phyloP scores from a whole-genome alignment of 1,140 invertebrate genomes.

The Hypsibius dujardini region DNA sequence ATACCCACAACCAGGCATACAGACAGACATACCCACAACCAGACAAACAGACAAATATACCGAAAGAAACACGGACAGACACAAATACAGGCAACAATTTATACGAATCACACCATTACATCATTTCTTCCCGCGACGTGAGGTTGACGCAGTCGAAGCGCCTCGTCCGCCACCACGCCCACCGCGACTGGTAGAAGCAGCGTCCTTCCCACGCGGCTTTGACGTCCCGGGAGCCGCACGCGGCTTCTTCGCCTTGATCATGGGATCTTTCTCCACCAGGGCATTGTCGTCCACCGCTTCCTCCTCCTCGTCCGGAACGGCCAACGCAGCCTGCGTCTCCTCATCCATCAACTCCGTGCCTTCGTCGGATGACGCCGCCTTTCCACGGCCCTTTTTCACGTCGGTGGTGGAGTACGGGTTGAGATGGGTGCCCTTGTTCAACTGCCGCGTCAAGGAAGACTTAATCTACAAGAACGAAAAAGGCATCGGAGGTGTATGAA shows the following conservation, averaged over 20 bases:
- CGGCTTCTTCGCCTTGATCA: constrained; percentile 49
- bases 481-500: neutral
- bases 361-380: constrained; percentile 31
- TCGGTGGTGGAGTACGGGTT: constrained; percentile 49
- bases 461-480: constrained; percentile 45
- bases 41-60: too few species aligned
- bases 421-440: constrained; percentile 60
- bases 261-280: constrained; percentile 50
- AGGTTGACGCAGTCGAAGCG: constrained; percentile 23
- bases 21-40: too few species aligned
- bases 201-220: neutral
- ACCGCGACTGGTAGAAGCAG: constrained; percentile 9
- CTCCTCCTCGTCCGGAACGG: constrained; percentile 43
- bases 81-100: too few species aligned
- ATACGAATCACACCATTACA: too few species aligned
- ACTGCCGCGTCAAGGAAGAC: constrained; percentile 70
- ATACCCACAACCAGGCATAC: too few species aligned
- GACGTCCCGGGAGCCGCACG: neutral
- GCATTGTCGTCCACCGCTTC: constrained; percentile 29
- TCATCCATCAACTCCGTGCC: constrained; percentile 36
- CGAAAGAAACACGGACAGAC: too few species aligned
- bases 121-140: constrained; percentile 10
- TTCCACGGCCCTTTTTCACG: constrained; percentile 36
- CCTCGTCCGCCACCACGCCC: constrained; percentile 24
- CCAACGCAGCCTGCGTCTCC: constrained; percentile 29